Base-by-base conservation (phyloP, 2,113 vertebrate species). In the Cisticola juncidis region DNA sequence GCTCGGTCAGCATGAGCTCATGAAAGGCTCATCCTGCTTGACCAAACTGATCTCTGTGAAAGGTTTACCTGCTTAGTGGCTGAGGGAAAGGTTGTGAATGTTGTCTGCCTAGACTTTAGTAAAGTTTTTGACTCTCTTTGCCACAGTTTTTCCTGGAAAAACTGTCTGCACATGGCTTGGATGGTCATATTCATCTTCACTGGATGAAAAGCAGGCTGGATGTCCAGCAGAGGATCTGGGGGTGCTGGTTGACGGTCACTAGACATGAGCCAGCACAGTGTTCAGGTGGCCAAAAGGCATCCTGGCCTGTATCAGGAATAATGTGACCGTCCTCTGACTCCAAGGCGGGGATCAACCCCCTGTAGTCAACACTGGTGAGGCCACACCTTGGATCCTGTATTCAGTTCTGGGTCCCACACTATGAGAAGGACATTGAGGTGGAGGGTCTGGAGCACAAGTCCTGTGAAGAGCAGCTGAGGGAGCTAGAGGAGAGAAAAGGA, bases 111-210 rank as follows among this genome's bases (percentile, higher is more conserved):
- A 6, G 8, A 48, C 29, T 38, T 56, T 9, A 56, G 0, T 24
- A 56, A 84, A 40, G 9, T 19, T n/a, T 74, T 85, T 48, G 0
- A 24, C 24, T 65, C 23, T 5, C 6, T 48, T 73, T 73, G 6
- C 38, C 38, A 45, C 13, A 33, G 22, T 8, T 22, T 85, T 56
- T 65, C 24, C 35, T n/a, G 42, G 12, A 57, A 47, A 65, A 85
- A 44, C 4, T 50, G 9, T n/a, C 28, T 48, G 13, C 35, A 31
- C 21, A 17, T 25, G 21, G 31, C 44, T 58, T 76, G 13, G 20
- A 56, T 29, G 6, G 16, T n/a, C 0, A 0, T n/a, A 35, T 6
- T 13, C n/a, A n/a, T n/a, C 51, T 50, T 66, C 24, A 66, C 20
- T 35, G 51, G 12, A 48, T 29, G 26, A 36, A 26, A 54, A 12